phyloP scores from a whole-genome alignment of 2,888 invertebrate species.

The Onthophagus sagittarius region DNA sequence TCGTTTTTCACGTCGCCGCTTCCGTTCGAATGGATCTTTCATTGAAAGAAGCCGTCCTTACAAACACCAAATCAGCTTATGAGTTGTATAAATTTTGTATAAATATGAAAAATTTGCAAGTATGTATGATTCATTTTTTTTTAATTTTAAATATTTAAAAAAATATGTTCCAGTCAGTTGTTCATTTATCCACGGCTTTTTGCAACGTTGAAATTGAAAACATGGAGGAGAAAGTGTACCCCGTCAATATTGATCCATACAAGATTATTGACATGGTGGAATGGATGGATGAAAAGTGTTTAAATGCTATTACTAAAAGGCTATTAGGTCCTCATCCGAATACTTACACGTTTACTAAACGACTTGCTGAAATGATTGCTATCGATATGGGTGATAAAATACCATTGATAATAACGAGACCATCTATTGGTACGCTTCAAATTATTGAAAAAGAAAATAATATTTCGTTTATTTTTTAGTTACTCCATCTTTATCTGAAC shows the following conservation, averaged over 20 bases:
- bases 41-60: conserved; percentile 1
- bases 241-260: not conserved
- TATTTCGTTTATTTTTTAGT: not conserved
- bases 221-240: conserved; percentile 8
- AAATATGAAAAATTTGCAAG: not conserved
- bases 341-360: too few species aligned
- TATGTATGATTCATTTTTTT: not conserved
- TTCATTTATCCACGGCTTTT: conserved; percentile 1
- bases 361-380: too few species aligned
- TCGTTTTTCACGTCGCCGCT: conserved; percentile 64
- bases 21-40: not conserved
- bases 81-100: not conserved
- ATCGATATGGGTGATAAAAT: too few species aligned
- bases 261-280: not conserved
- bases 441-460: too few species aligned
- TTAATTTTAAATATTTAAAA: not conserved
- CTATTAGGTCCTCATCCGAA: too few species aligned
- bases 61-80: conserved; percentile 1
- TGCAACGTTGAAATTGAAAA: conserved; percentile 1
- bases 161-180: not conserved
- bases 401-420: too few species aligned
- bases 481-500: not conserved
- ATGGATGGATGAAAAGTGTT: conserved; percentile 7
- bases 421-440: too few species aligned
- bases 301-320: not conserved